phyloP scores from a whole-genome alignment of 2,888 invertebrate species.

The Agrochola macilenta region DNA sequence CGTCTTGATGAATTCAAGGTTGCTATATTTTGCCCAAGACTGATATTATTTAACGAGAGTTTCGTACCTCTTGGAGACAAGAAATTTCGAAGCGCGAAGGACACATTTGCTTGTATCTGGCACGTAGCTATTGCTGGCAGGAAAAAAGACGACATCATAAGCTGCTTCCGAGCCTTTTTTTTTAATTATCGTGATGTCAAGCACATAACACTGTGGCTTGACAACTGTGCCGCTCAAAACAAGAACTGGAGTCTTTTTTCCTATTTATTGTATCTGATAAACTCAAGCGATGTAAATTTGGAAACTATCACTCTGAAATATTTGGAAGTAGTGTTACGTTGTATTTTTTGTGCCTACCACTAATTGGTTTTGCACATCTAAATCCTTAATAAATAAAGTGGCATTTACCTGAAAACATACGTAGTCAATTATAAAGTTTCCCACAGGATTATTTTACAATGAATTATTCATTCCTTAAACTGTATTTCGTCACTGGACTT shows the following conservation, averaged over 20 bases:
- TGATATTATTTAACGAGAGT: slow-evolving; percentile 47
- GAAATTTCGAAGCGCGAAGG: slow-evolving; percentile 15
- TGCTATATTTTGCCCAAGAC: slow-evolving; percentile 59
- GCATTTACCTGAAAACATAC: too few species aligned
- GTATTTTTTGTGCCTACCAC: too few species aligned
- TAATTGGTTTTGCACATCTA: too few species aligned
- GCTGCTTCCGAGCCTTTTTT: slow-evolving; percentile 63
- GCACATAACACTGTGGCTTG: slow-evolving; percentile 37
- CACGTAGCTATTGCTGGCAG: slow-evolving; percentile 71
- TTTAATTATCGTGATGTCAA: slow-evolving; percentile 58
- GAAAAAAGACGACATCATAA: slow-evolving; percentile 68
- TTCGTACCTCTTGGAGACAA: slow-evolving; percentile 44
- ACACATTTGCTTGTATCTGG: slow-evolving; percentile 46
- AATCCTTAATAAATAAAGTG: too few species aligned
- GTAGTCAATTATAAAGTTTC: too few species aligned
- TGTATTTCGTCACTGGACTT: too few species aligned
- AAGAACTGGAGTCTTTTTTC: slow-evolving; percentile 66
- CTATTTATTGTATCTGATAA: slow-evolving; percentile 57
- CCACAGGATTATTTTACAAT: too few species aligned
- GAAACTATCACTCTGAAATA: slow-evolving; percentile 60
- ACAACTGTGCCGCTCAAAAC: slow-evolving; percentile 40
- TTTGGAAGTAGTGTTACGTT: slow-evolving; percentile 65
- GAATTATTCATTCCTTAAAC: too few species aligned
- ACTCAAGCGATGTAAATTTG: slow-evolving; percentile 52
- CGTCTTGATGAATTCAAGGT: slow-evolving; percentile 66